These are phyloP conservation scores for Enteromius radiatus DNA, from an alignment of 2,797 vertebrate genomes.

Conservation along the genomic window DNA sequence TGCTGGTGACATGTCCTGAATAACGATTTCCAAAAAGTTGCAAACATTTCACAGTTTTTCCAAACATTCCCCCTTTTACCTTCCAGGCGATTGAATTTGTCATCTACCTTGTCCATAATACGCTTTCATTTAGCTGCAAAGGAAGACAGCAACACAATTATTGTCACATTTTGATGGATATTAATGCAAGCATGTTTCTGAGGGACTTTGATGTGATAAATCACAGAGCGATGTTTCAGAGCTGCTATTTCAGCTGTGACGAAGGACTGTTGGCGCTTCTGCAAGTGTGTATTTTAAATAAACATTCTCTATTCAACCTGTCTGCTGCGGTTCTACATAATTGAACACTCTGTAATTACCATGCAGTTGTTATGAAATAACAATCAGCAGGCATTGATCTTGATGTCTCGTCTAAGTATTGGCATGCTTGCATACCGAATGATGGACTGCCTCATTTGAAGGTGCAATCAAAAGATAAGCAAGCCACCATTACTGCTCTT, in stretches of 20 bases:
- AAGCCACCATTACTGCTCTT: conserved; percentile 31
- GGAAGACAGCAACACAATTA: conserved; percentile 57
- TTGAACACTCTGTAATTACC: conserved; percentile 14
- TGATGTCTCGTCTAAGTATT: conserved; percentile 8
- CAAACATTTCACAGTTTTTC: conserved; percentile 27
- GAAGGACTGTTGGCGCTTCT: conserved; percentile 9
- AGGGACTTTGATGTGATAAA: conserved; percentile 50
- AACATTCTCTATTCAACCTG: neutral
- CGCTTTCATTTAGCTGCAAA: conserved; percentile 39
- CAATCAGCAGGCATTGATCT: conserved; percentile 20
- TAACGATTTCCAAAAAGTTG: conserved; percentile 30
- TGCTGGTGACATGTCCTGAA: conserved; percentile 12
- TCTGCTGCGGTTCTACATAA: neutral
- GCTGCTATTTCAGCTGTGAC: conserved; percentile 38
- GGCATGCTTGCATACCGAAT: conserved; percentile 12
- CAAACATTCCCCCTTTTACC: conserved; percentile 43
- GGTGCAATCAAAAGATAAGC: conserved; percentile 30
- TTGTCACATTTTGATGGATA: conserved; percentile 64
- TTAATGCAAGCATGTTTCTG: conserved; percentile 58
- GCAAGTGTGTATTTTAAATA: conserved; percentile 10
- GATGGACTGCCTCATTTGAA: conserved; percentile 31
- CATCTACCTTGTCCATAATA: conserved; percentile 53
- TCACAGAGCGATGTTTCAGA: conserved; percentile 45
- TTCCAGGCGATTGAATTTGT: conserved; percentile 61
- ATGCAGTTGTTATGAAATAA: conserved; percentile 34